Evolutionary conservation across 2,797 vertebrate genomes (phyloP), one percentile per base, ranked within the genome.

Genomic region (Coregonus suidteri): DNA sequence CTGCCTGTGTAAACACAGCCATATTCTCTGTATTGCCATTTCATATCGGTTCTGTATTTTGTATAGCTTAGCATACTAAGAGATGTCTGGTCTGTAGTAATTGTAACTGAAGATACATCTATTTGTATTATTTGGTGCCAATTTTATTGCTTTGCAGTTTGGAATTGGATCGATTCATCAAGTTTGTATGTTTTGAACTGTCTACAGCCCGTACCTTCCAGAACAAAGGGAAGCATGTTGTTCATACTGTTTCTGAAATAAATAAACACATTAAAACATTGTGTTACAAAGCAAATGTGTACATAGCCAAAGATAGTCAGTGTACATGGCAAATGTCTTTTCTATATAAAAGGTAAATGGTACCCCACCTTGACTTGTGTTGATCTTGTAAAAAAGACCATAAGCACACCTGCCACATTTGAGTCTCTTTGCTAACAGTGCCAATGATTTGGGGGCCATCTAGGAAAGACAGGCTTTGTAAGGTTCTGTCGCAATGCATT

Each of bases 221-320:
- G 85, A 34, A 94, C 52, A 0, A 88, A 89, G 0, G 92, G 93
- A 5, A 90, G 86, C 74, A 72, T 84, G 25, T 62, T 82, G 69
- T 82, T 93, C 89, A 94, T 77, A n/a, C 82, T 90, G 87, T 20
- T 87, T 71, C 94, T 91, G 83, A 94, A 93, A 70, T 93, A 93
- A 94, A 79, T 14, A 74, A 25, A 6, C 35, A 64, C 25, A 25
- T 25, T 25, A 25, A 13, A 25, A 37, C 47, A 53, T 47, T 47
- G 11, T 47, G 41, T 47, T 47, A 47, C 41, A 47, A 47, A 13
- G 41, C 41, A 47, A 47, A 3, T 2, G 9, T 13, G 41, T 47
- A 47, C 7, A 47, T 47, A 47, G 37, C 37, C 37, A 6, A 47
- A 47, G 41, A 11, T 47, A 13, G 41, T 47, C 41, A 0, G 41